These are phyloP conservation scores for Chrysodeixis includens DNA, from an alignment of 2,888 invertebrate species.

Conservation along the genomic window DNA sequence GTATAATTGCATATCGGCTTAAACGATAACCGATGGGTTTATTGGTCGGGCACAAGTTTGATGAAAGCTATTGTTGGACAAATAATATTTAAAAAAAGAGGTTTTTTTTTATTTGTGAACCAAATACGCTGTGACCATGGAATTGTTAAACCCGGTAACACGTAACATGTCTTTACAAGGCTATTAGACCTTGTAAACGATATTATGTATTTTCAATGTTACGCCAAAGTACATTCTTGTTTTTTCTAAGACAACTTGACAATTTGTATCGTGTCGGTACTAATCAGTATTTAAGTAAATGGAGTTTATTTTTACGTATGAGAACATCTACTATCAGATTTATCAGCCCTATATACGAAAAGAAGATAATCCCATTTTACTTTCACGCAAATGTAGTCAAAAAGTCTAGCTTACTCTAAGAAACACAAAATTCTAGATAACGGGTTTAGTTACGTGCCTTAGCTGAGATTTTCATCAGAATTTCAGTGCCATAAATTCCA, in stretches of 20 bases:
- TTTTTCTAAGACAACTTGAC: no score
- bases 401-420: not conserved
- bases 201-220: not conserved
- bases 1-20: not conserved
- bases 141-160: not conserved
- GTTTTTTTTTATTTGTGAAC: not conserved
- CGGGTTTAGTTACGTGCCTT: not conserved
- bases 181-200: not conserved
- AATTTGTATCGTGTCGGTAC: no score
- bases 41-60: not conserved
- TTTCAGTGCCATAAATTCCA: not conserved
- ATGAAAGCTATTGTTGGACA: not conserved
- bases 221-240: not conserved
- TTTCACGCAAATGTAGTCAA: no score
- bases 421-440: not conserved
- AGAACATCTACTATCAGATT: no score
- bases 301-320: no score
- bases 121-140: not conserved
- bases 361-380: no score
- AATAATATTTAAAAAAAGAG: not conserved
- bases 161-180: not conserved
- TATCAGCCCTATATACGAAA: no score
- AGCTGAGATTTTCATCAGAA: not conserved
- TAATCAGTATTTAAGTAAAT: no score
- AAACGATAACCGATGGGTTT: not conserved